These are phyloP conservation scores for Pipistrellus pygmaeus DNA, from an alignment of 2,797 vertebrate genomes.

Conservation along the genomic window DNA sequence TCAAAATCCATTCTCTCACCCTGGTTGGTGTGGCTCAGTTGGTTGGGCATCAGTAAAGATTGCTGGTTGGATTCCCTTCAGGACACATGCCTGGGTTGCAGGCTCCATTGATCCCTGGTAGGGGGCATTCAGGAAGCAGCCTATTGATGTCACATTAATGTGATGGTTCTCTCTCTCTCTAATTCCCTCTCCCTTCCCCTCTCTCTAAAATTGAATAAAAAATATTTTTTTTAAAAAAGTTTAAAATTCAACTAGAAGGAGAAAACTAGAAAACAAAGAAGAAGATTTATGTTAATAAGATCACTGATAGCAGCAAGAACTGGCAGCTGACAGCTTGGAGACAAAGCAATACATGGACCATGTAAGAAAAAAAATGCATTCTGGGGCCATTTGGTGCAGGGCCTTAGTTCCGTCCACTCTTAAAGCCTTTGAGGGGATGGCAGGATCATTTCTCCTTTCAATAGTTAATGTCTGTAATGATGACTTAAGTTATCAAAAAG, in stretches of 20 bases:
- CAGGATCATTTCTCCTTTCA: neutral
- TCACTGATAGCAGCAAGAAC: neutral
- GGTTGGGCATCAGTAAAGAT: no score
- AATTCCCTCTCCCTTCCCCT: no score
- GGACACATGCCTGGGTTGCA: no score
- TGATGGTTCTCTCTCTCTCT: no score
- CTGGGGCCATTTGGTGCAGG: neutral
- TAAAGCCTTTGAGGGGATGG: neutral
- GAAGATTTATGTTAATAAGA: neutral
- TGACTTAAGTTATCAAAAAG: neutral
- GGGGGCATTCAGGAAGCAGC: no score
- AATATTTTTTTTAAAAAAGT: no score
- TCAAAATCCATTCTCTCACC: neutral
- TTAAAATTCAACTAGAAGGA: neutral
- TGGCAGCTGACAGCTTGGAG: neutral
- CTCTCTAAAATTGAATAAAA: no score
- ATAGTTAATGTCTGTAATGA: neutral
- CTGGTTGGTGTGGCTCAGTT: no score
- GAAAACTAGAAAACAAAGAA: conserved; percentile 2
- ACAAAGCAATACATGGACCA: neutral
- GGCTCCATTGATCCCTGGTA: no score
- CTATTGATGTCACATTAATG: no score
- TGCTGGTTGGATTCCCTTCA: no score
- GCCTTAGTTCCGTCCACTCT: neutral
- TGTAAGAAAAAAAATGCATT: neutral